Evolutionary conservation across 92 coral and sea anemone species (phyloP), one percentile per base, ranked within the genome.

Genomic region (Anthopleura xanthogrammica): DNA sequence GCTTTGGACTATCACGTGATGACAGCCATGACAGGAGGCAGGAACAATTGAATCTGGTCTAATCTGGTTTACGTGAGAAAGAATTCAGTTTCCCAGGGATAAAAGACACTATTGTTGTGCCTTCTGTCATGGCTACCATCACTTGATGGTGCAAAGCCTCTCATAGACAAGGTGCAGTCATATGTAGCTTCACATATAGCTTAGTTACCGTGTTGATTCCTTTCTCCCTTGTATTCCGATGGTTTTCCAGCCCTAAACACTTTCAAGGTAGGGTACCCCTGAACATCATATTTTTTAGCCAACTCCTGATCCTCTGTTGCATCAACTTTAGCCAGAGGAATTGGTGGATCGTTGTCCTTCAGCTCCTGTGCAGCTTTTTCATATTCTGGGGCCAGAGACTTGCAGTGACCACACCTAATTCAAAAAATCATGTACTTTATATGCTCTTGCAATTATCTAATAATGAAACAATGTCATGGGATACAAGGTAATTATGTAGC

Each of bases 351-450:
- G 89, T 94, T 87, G 29, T 89, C 83, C 71, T 96, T 85, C 72
- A 96, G 78, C 64, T 90, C 87, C 73, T 96, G 92, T 79, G 99
- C 99, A 20, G 98, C 99, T 79, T 94, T 96, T 84, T 96, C 99
- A 43, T 94, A 94, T 78, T 92, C 98, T 72, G 99, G 99, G 8
- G 99, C 99, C 65, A 96, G 98, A 29, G 85, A 83, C 78, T 96
- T 96, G 76, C 99, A 96, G 81, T 96, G 99, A 16, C 98, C 99
- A 94, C 98, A 96, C 99, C 99, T 96, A 41, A 13, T 54, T 54
- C 2, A 14, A 54, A 54, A 54, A 11, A 54, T 10, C 2, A 8
- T 14, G 9, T 54, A 29, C 36, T 54, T 54, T 54, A 14, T 2
- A 54, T 54, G 14, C 14, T 54, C 11, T 54, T 54, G 2, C 58